These are phyloP conservation scores for Crenichthys baileyi DNA, from an alignment of 2,797 vertebrate genomes.

Conservation along the genomic window DNA sequence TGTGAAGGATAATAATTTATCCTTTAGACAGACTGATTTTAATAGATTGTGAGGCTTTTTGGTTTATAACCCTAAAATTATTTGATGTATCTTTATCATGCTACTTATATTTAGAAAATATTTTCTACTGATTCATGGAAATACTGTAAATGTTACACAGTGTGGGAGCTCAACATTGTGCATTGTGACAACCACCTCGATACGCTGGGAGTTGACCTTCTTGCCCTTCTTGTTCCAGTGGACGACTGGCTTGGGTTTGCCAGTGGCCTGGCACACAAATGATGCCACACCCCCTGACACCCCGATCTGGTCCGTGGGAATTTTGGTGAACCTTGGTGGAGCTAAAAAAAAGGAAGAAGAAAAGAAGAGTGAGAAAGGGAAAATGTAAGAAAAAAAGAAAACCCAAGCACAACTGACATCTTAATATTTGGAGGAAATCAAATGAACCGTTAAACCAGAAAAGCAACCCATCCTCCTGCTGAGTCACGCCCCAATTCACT, in stretches of 20 bases:
- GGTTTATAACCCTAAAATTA: neutral
- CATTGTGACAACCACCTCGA: constrained; percentile 90
- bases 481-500: constrained; percentile 60
- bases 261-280: constrained; percentile 95
- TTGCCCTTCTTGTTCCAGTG: constrained; percentile 99
- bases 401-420: constrained; percentile 27
- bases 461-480: constrained; percentile 24
- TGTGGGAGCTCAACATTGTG: constrained; percentile 48
- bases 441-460: constrained; percentile 12
- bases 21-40: neutral
- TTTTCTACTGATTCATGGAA: neutral
- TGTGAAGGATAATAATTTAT: neutral
- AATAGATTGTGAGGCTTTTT: neutral
- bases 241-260: constrained; percentile 93
- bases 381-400: neutral
- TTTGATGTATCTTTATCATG: neutral
- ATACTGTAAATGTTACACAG: neutral
- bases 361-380: neutral
- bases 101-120: neutral
- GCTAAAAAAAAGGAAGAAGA: constrained; percentile 51
- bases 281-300: constrained; percentile 97
- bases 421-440: constrained; percentile 25
- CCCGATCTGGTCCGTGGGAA: constrained; percentile 94
- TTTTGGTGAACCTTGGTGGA: constrained; percentile 87
- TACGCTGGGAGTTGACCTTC: constrained; percentile 98